phyloP scores from a whole-genome alignment of 1,140 invertebrate species.

The Drosophila pruinosa region DNA sequence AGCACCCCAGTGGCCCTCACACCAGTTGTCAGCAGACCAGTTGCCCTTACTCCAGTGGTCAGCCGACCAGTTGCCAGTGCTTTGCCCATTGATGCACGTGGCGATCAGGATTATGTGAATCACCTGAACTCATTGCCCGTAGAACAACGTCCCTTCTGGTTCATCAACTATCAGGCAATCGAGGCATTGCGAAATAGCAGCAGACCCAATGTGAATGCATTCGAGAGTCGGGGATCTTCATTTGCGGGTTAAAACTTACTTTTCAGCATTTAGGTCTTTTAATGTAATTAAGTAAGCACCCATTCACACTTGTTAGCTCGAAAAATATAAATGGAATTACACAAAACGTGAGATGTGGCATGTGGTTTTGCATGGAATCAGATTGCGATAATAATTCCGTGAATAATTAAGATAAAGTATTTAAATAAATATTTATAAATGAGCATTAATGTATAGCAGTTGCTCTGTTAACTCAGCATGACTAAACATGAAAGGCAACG shows the following conservation, averaged over 20 bases:
- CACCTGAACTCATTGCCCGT: conserved; percentile 81
- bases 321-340: neutral
- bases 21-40: neutral
- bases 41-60: neutral
- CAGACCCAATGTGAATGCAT: conserved; percentile 49
- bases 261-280: neutral
- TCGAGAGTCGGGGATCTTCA: conserved; percentile 64
- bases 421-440: conserved; percentile 6
- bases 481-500: neutral
- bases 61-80: too few relatives aligned
- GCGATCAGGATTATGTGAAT: conserved; percentile 82
- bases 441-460: neutral
- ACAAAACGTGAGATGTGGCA: conserved; percentile 17
- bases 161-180: conserved; percentile 82
- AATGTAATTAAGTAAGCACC: neutral
- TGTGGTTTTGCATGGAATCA: conserved; percentile 1
- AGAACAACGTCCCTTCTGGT: conserved; percentile 84
- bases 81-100: conserved; percentile 80
- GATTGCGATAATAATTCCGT: conserved; percentile 5
- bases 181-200: conserved; percentile 77
- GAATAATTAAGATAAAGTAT: neutral
- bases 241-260: conserved; percentile 57
- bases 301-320: neutral
- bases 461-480: too few relatives aligned
- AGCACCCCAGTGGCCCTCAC: neutral